Evolutionary conservation across 2,113 vertebrate genomes (phyloP).

Genomic region (Thermophis baileyi): DNA sequence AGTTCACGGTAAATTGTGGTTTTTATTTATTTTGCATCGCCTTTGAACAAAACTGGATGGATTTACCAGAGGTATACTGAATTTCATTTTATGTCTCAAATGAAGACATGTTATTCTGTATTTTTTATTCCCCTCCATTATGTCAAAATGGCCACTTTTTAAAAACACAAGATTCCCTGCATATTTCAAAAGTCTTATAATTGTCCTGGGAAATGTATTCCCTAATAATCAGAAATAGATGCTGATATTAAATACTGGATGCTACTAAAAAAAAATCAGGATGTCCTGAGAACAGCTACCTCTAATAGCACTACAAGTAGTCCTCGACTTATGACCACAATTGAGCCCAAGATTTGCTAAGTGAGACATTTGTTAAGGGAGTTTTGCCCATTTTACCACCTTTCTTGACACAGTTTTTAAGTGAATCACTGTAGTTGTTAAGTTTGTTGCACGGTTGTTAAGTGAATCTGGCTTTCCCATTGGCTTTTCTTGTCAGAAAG

Average conservation of each 20-base stretch:
- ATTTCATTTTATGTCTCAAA: neutral
- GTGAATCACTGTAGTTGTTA: too few relatives aligned
- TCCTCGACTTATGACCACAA: neutral
- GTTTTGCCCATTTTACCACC: neutral
- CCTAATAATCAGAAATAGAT: neutral
- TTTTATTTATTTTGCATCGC: neutral
- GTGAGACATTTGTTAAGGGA: neutral
- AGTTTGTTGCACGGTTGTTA: too few relatives aligned
- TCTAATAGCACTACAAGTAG: neutral
- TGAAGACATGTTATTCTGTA: neutral
- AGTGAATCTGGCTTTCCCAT: too few relatives aligned
- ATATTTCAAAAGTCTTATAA: neutral
- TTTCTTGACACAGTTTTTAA: neutral
- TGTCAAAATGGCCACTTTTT: neutral
- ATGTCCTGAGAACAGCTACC: neutral
- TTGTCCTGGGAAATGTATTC: neutral
- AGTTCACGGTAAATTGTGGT: neutral
- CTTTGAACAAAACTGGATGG: neutral
- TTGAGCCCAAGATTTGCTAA: neutral
- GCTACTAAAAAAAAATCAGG: neutral
- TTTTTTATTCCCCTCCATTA: neutral
- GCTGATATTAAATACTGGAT: neutral
- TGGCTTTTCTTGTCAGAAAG: too few relatives aligned
- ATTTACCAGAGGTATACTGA: neutral
- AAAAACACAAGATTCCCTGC: neutral